Conservation (phyloP, 1,140 invertebrate species). For the Helicoverpa armigera region DNA sequence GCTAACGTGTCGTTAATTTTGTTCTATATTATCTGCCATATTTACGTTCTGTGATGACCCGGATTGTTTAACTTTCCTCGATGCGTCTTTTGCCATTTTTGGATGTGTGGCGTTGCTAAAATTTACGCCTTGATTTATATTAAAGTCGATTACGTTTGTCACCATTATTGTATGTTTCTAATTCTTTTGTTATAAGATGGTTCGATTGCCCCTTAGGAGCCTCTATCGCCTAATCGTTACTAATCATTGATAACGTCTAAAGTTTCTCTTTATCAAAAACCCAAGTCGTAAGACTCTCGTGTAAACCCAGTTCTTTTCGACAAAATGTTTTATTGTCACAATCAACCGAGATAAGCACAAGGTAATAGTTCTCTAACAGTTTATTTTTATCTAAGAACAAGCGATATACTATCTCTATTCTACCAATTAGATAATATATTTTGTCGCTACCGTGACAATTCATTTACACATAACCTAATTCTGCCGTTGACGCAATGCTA, state of each 20-base stretch:
- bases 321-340: slow-evolving; percentile 25
- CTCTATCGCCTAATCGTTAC: slow-evolving; percentile 4
- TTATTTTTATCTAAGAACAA: slow-evolving; percentile 26
- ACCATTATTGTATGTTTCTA: neutral
- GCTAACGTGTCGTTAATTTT: slow-evolving; percentile 3
- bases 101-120: neutral
- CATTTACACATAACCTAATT: slow-evolving; percentile 7
- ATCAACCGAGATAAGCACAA: slow-evolving; percentile 40
- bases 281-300: slow-evolving; percentile 7
- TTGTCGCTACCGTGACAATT: slow-evolving; percentile 6
- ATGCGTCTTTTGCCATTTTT: too few relatives aligned
- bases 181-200: neutral
- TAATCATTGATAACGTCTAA: slow-evolving; percentile 25
- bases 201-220: slow-evolving; percentile 17
- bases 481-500: slow-evolving; percentile 2
- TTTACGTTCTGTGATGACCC: neutral
- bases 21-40: neutral
- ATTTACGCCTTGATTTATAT: neutral
- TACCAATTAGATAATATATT: slow-evolving; percentile 31
- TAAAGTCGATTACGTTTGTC: neutral
- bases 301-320: neutral
- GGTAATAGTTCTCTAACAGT: slow-evolving; percentile 39
- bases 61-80: too few relatives aligned
- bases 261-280: slow-evolving; percentile 3
- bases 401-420: slow-evolving; percentile 21